A percentile compares a stretch with the other conserved stretches of the same genome.
Evolutionary conservation across 2,888 invertebrate species (phyloP).

Genomic region (Habroteleia sp.): DNA sequence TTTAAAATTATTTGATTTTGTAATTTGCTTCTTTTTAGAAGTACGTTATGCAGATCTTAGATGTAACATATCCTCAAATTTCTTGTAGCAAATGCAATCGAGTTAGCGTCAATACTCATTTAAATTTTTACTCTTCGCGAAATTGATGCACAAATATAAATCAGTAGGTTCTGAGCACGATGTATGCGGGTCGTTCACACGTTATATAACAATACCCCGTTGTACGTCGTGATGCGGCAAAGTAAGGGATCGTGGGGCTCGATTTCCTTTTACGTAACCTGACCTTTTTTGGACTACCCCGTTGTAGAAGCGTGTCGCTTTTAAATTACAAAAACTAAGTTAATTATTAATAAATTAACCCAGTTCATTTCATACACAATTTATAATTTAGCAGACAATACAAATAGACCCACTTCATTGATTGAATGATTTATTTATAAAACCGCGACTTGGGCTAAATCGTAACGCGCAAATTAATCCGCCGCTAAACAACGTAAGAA

Average conservation of each 20-base stretch:
- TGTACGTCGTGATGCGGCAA: conserved; percentile 13
- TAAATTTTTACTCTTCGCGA: conserved; percentile 1
- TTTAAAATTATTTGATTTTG: no score
- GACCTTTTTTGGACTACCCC: conserved; percentile 16
- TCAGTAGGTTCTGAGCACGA: neutral
- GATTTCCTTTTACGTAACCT: conserved; percentile 34
- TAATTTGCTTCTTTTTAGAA: no score
- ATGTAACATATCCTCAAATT: neutral
- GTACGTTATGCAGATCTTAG: no score
- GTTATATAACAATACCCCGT: conserved; percentile 30
- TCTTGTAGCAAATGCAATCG: neutral
- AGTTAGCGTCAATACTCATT: no score
- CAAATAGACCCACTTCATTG: conserved; percentile 28
- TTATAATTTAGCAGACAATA: conserved; percentile 14
- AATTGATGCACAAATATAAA: conserved; percentile 20
- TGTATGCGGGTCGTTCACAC: conserved; percentile 32
- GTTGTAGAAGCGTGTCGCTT: conserved; percentile 10
- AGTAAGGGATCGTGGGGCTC: conserved; percentile 6
- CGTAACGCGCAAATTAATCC: conserved; percentile 14
- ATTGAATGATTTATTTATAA: conserved; percentile 27
- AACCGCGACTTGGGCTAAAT: neutral
- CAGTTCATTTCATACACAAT: conserved; percentile 28
- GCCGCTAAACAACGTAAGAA: conserved; percentile 3
- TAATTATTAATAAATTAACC: conserved; percentile 49
- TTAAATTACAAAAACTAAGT: conserved; percentile 7